Percentiles rank a stretch among this genome's conserved stretches.
Conservation (phyloP, 2,888 invertebrate species). For the Morpho helenor region DNA sequence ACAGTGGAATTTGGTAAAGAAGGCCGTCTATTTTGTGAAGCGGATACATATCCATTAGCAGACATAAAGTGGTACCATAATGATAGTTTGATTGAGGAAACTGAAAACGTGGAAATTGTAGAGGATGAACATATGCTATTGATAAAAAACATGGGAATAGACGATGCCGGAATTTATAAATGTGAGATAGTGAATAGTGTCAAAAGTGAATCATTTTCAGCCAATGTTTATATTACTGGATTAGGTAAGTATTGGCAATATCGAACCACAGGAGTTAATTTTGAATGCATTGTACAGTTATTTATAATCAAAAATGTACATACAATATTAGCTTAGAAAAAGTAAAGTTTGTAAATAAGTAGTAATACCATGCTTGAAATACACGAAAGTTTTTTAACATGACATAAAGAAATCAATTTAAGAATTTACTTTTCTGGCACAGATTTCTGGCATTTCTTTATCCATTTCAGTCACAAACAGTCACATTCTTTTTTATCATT, state of each 20-base stretch:
- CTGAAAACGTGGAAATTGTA: constrained; percentile 33
- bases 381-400: too few relatives aligned
- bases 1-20: constrained; percentile 50
- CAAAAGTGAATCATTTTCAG: constrained; percentile 34
- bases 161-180: constrained; percentile 48
- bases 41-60: constrained; percentile 55
- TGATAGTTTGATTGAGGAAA: constrained; percentile 34
- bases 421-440: too few relatives aligned
- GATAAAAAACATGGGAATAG: constrained; percentile 50
- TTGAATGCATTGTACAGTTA: too few relatives aligned
- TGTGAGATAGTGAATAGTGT: constrained; percentile 47
- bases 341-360: too few relatives aligned
- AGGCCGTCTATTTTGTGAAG: constrained; percentile 49
- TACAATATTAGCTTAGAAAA: too few relatives aligned
- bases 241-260: constrained; percentile 43
- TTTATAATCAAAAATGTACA: too few relatives aligned
- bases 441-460: too few relatives aligned
- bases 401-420: too few relatives aligned
- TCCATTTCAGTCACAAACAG: too few relatives aligned
- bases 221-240: constrained; percentile 48
- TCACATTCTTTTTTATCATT: too few relatives aligned
- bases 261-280: too few relatives aligned
- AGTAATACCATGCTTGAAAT: too few relatives aligned
- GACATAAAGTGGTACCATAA: constrained; percentile 55
- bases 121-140: constrained; percentile 39